Percentiles rank a stretch among this genome's conserved stretches.
These are phyloP conservation scores for Cephalopterus ornatus DNA, from an alignment of 2,113 vertebrate species.

Conservation along the genomic window DNA sequence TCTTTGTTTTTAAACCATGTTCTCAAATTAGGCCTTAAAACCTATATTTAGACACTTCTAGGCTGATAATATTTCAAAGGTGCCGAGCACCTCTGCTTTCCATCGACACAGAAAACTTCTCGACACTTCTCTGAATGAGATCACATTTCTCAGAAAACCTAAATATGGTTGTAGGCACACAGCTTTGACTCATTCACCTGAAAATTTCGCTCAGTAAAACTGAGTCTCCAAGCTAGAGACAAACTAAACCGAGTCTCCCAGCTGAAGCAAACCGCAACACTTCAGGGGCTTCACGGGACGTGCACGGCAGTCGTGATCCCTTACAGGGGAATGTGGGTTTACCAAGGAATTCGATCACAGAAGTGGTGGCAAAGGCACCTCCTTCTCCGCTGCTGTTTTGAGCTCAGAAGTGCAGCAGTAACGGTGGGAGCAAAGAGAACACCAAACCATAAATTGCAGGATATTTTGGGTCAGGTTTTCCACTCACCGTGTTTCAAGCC, in stretches of 20 bases:
- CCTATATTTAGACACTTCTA: not conserved
- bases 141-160: constrained; percentile 20
- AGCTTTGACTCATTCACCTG: constrained; percentile 6
- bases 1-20: not conserved
- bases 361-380: not conserved
- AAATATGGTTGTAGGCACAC: not conserved
- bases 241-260: not conserved
- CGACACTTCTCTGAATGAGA: not conserved
- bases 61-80: not conserved
- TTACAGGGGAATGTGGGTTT: not conserved
- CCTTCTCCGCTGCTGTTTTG: not conserved
- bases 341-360: not conserved
- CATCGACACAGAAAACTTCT: not conserved
- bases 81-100: not conserved
- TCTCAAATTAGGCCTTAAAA: constrained; percentile 6
- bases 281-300: not conserved
- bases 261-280: not conserved
- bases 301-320: not conserved
- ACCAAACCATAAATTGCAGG: not conserved
- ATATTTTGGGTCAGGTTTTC: not conserved
- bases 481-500: not conserved
- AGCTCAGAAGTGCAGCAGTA: not conserved
- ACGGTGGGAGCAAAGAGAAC: not conserved
- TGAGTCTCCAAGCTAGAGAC: not conserved
- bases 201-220: not conserved